phyloP scores from a whole-genome alignment of 2,888 invertebrate genomes.

The Catocala sponsa region DNA sequence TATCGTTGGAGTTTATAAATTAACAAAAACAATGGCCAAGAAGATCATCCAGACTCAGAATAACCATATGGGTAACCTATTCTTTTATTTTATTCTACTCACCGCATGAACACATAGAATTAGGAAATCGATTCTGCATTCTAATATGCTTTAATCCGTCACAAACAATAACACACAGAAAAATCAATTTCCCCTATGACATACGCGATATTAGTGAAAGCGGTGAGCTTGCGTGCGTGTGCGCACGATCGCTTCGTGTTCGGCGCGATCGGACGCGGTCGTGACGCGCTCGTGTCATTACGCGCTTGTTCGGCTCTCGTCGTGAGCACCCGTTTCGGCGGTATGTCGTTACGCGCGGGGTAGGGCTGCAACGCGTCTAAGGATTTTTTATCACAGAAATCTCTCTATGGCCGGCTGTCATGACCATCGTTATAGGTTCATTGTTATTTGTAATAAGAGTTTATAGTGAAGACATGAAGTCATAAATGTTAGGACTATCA shows the following conservation, averaged over 20 bases:
- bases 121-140: too few species aligned
- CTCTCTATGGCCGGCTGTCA: neutral
- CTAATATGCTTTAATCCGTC: too few species aligned
- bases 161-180: slow-evolving; percentile 4
- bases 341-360: slow-evolving; percentile 40
- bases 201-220: slow-evolving; percentile 27
- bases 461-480: too few species aligned
- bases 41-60: too few species aligned
- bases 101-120: too few species aligned
- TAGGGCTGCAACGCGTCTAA: slow-evolving; percentile 14
- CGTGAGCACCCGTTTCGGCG: slow-evolving; percentile 56
- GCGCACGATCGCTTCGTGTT: slow-evolving; percentile 54
- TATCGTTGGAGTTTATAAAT: too few species aligned
- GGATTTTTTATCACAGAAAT: too few species aligned
- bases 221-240: slow-evolving; percentile 22
- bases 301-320: slow-evolving; percentile 48
- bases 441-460: too few species aligned
- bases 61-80: too few species aligned
- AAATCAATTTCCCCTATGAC: slow-evolving; percentile 37
- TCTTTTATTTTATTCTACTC: too few species aligned
- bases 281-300: slow-evolving; percentile 60
- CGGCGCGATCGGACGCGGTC: slow-evolving; percentile 52
- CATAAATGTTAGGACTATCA: too few species aligned
- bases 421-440: neutral
- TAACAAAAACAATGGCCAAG: too few species aligned